phyloP scores from a whole-genome alignment of 2,888 invertebrate genomes.

The Heliconius ismenius region DNA sequence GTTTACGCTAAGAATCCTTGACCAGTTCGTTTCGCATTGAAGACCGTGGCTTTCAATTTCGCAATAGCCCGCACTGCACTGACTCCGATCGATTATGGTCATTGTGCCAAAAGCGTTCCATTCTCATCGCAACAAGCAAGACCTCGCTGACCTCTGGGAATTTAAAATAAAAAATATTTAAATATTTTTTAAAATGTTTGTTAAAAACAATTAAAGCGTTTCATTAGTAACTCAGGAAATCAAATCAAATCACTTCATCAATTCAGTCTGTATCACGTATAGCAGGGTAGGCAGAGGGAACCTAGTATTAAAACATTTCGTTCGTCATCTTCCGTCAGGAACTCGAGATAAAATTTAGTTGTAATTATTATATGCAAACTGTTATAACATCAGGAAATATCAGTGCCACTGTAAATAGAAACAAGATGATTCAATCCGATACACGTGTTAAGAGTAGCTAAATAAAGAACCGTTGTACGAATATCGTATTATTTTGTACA shows the following conservation, averaged over 20 bases:
- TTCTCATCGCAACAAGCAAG: constrained; percentile 57
- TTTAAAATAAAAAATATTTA: constrained; percentile 1
- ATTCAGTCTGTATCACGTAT: too few species aligned
- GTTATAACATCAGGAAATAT: constrained; percentile 59
- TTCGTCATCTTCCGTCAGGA: not conserved
- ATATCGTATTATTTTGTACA: constrained; percentile 66
- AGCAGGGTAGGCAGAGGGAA: too few species aligned
- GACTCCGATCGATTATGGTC: constrained; percentile 67
- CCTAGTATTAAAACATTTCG: too few species aligned
- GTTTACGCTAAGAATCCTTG: constrained; percentile 54
- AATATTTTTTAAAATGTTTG: not conserved
- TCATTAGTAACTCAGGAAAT: not conserved
- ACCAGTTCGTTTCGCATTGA: constrained; percentile 65
- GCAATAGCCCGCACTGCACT: constrained; percentile 62
- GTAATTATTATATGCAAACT: constrained; percentile 53
- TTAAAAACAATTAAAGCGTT: not conserved
- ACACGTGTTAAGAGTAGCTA: constrained; percentile 69
- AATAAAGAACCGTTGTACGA: constrained; percentile 73
- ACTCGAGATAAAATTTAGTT: not conserved
- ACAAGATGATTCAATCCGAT: constrained; percentile 67
- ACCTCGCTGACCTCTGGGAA: constrained; percentile 54
- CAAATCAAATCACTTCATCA: too few species aligned
- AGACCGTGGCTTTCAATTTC: constrained; percentile 66
- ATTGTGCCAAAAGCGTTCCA: constrained; percentile 66
- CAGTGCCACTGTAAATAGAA: constrained; percentile 57